Evolutionary conservation across 2,888 invertebrate species (phyloP).

Genomic region (Coleophora deauratella): DNA sequence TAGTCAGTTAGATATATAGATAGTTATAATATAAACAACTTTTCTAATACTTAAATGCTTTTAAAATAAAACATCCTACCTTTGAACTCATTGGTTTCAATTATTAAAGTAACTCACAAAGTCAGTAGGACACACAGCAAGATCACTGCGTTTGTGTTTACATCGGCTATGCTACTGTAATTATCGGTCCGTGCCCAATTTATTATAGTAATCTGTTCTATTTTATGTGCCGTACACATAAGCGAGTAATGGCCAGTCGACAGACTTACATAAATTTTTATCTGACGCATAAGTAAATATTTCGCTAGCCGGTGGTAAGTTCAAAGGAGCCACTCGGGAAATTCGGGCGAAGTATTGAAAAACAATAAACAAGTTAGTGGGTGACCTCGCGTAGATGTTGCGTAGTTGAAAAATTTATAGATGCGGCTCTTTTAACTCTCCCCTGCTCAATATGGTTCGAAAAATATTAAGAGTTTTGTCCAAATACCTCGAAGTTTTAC

Average conservation of each 20-base stretch:
- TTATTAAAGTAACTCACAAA: too few species aligned
- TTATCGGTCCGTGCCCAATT: background rate
- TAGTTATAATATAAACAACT: too few species aligned
- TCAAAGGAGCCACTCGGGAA: slow-evolving; percentile 51
- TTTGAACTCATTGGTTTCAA: too few species aligned
- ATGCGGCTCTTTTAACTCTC: background rate
- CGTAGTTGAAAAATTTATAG: slow-evolving; percentile 21
- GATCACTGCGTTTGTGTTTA: background rate
- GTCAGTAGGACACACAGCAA: too few species aligned
- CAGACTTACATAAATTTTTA: slow-evolving; percentile 53
- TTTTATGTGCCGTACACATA: slow-evolving; percentile 47
- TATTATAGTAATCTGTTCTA: slow-evolving; percentile 38
- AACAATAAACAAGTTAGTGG: slow-evolving; percentile 46
- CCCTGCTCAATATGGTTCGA: too few species aligned
- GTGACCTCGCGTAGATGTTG: slow-evolving; percentile 33
- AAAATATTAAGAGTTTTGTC: too few species aligned
- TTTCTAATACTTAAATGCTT: too few species aligned
- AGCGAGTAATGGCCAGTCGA: slow-evolving; percentile 52
- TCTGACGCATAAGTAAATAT: slow-evolving; percentile 53
- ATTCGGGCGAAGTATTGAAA: slow-evolving; percentile 46
- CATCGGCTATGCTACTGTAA: too few species aligned
- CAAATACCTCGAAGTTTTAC: too few species aligned
- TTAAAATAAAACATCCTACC: too few species aligned
- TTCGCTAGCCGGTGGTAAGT: slow-evolving; percentile 43
- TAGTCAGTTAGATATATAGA: too few species aligned